Conservation (phyloP, 2,113 vertebrate species). For the Rhinoderma darwinii region DNA sequence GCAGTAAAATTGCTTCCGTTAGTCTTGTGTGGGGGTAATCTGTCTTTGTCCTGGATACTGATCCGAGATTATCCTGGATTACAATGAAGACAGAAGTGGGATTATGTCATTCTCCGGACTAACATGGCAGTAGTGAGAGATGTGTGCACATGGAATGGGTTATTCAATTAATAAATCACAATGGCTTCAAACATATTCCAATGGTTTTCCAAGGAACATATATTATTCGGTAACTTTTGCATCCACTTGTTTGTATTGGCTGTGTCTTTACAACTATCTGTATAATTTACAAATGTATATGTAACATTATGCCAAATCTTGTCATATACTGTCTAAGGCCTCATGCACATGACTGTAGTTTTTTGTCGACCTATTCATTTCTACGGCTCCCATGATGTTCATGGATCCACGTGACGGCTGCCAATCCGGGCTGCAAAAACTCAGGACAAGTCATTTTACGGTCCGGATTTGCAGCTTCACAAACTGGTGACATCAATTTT, state of each 20-base stretch:
- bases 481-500: no score
- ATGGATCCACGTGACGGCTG: no score
- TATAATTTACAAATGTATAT: not conserved
- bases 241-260: not conserved
- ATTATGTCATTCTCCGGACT: slow-evolving; percentile 30
- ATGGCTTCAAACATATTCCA: not conserved
- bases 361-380: no score
- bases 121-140: not conserved
- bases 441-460: no score
- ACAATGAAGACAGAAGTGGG: slow-evolving; percentile 27
- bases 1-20: not conserved
- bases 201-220: not conserved
- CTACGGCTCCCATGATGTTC: no score
- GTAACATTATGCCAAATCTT: not conserved
- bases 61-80: slow-evolving; percentile 53
- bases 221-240: not conserved
- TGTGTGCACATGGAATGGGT: not conserved
- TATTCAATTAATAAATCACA: not conserved
- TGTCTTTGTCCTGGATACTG: slow-evolving; percentile 51
- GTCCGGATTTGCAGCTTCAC: no score
- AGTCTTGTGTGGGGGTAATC: slow-evolving; percentile 34
- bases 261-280: not conserved
- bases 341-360: no score
- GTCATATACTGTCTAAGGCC: not conserved
- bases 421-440: no score